These are phyloP conservation scores for Ethmia dodecea DNA, from an alignment of 2,888 invertebrate species.

Conservation along the genomic window DNA sequence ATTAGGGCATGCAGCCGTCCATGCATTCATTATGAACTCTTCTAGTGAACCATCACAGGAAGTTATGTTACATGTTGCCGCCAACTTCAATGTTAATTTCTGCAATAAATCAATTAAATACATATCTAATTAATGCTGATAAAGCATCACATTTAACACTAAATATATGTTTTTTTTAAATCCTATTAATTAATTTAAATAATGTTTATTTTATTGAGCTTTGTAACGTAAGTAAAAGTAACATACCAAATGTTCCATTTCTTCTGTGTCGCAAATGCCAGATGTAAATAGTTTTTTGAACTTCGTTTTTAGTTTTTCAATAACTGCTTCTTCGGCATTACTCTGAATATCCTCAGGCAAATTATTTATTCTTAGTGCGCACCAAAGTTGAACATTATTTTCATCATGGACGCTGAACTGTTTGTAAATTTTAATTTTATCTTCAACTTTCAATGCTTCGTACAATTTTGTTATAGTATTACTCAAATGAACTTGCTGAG, in stretches of 20 bases:
- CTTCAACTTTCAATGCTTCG: constrained; percentile 32
- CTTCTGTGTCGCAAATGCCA: constrained; percentile 13
- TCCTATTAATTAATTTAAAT: too few species aligned
- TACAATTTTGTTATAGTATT: constrained; percentile 40
- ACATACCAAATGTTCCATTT: constrained; percentile 31
- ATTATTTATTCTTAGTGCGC: constrained; percentile 34
- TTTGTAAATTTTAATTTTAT: constrained; percentile 38
- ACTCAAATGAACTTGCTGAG: constrained; percentile 43
- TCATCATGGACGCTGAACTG: constrained; percentile 34
- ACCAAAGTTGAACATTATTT: constrained; percentile 39
- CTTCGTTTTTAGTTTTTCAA: constrained; percentile 27
- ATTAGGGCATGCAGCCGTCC: constrained; percentile 43
- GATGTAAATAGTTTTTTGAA: constrained; percentile 15
- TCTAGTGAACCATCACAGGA: constrained; percentile 28
- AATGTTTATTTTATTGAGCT: too few species aligned
- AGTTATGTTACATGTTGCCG: constrained; percentile 38
- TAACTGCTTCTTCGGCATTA: constrained; percentile 25
- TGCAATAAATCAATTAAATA: constrained; percentile 29
- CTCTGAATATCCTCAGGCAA: constrained; percentile 32
- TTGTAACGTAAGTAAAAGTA: too few species aligned
- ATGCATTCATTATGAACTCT: constrained; percentile 31
- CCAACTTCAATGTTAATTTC: constrained; percentile 39
- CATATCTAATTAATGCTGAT: too few species aligned
- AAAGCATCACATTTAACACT: too few species aligned
- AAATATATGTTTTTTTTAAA: too few species aligned